phyloP scores from a whole-genome alignment of 1,140 invertebrate species.

The Drosophila pectinifera region DNA sequence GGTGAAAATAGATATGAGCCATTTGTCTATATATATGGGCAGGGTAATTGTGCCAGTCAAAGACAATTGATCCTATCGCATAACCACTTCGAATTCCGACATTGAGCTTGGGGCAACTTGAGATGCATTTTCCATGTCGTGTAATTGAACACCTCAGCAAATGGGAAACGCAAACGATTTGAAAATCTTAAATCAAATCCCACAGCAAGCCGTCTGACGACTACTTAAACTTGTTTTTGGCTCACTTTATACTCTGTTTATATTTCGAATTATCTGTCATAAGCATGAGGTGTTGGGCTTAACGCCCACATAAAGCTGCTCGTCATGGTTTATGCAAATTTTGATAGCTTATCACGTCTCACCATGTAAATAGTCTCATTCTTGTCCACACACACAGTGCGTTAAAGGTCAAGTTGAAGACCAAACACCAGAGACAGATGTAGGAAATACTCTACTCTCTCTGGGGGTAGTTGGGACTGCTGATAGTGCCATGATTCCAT shows the following conservation, averaged over 20 bases:
- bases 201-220: constrained; percentile 25
- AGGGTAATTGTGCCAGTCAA: constrained; percentile 15
- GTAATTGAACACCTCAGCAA: constrained; percentile 71
- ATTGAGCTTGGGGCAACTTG: constrained; percentile 42
- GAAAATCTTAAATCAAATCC: constrained; percentile 38
- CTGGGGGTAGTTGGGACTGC: background rate
- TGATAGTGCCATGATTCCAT: background rate
- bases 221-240: constrained; percentile 36
- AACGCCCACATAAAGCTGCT: constrained; percentile 50
- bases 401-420: constrained; percentile 57
- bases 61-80: constrained; percentile 36
- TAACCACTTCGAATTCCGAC: constrained; percentile 38
- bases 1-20: constrained; percentile 41
- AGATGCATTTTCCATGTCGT: constrained; percentile 68
- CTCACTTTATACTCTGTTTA: constrained; percentile 22
- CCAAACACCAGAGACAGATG: constrained; percentile 5
- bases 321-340: constrained; percentile 63
- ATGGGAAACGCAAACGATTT: constrained; percentile 48
- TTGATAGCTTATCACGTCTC: constrained; percentile 57
- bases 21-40: constrained; percentile 4
- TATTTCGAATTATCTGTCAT: constrained; percentile 26
- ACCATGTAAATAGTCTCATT: constrained; percentile 48
- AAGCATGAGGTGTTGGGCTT: constrained; percentile 52
- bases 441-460: background rate
- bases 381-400: constrained; percentile 7